Percentiles rank a stretch among this genome's conserved stretches.
phyloP scores from a whole-genome alignment of 2,797 vertebrate genomes.

The Toxotes lorentzi region DNA sequence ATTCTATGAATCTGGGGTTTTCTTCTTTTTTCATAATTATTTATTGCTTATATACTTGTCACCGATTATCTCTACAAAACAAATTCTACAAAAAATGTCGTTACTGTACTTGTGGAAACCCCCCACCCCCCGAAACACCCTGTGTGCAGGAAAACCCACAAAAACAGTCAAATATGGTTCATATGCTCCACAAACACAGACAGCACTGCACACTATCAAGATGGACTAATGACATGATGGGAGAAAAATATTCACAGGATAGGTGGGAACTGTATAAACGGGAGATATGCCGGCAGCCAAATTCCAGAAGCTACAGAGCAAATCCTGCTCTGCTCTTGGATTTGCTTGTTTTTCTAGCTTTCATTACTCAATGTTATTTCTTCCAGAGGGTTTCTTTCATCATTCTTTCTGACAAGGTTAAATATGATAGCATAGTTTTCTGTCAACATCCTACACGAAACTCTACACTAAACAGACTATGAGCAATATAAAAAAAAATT shows the following conservation, averaged over 20 bases:
- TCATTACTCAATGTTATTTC: neutral
- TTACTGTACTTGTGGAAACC: constrained; percentile 32
- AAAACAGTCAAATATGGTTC: neutral
- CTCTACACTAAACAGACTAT: neutral
- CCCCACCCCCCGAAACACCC: neutral
- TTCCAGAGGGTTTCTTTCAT: neutral
- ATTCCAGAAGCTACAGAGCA: neutral
- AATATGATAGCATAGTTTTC: constrained; percentile 10
- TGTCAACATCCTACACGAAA: neutral
- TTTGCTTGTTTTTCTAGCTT: neutral
- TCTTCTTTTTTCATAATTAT: neutral
- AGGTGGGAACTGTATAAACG: neutral
- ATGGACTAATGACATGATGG: constrained; percentile 12
- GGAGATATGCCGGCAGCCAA: neutral
- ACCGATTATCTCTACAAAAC: neutral
- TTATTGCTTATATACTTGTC: neutral
- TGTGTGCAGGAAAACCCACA: neutral
- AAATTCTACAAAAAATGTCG: neutral
- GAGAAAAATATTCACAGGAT: constrained; percentile 11
- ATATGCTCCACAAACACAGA: constrained; percentile 32
- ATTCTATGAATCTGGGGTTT: neutral
- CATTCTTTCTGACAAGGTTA: neutral
- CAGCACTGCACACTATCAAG: constrained; percentile 27
- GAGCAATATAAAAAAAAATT: neutral
- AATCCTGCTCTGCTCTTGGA: neutral